A percentile compares a stretch with the other conserved stretches of the same genome.
These are phyloP conservation scores for Athrips mouffetella DNA, from an alignment of 2,888 invertebrate genomes.

Conservation along the genomic window DNA sequence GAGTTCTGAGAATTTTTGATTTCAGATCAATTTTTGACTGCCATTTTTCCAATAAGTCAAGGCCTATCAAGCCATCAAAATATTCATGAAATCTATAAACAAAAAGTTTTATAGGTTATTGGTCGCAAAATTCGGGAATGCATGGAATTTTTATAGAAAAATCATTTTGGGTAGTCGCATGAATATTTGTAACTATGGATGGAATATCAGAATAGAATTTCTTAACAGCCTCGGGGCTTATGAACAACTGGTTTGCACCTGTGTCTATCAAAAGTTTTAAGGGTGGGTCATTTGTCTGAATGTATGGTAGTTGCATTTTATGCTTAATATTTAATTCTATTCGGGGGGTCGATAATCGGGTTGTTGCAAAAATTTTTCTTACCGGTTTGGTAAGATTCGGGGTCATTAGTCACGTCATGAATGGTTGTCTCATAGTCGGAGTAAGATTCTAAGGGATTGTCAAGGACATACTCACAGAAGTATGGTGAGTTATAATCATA, in stretches of 20 bases:
- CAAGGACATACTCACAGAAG: too few species aligned
- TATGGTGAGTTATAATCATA: too few species aligned
- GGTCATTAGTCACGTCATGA: too few species aligned
- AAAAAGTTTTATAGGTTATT: slow-evolving; percentile 12
- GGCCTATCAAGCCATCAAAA: slow-evolving; percentile 23
- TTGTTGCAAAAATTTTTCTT: not conserved
- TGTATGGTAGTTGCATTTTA: slow-evolving; percentile 19
- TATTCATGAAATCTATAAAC: slow-evolving; percentile 23
- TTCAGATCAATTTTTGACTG: slow-evolving; percentile 22
- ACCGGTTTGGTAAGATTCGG: too few species aligned
- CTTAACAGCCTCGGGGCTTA: slow-evolving; percentile 19
- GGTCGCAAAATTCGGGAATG: slow-evolving; percentile 6
- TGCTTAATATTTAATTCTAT: slow-evolving; percentile 23
- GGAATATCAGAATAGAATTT: slow-evolving; percentile 18
- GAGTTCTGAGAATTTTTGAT: not conserved
- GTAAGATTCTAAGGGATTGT: too few species aligned
- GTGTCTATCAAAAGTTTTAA: slow-evolving; percentile 22
- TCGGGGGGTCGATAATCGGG: not conserved
- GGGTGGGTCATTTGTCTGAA: slow-evolving; percentile 19
- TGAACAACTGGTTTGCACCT: slow-evolving; percentile 22
- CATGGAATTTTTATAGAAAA: slow-evolving; percentile 14
- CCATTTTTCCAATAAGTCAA: slow-evolving; percentile 22
- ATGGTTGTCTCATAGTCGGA: too few species aligned
- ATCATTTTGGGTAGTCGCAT: slow-evolving; percentile 13
- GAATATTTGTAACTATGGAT: slow-evolving; percentile 21